Percentiles rank a stretch among this genome's conserved stretches.
phyloP scores from a whole-genome alignment of 2,113 vertebrate species.

The Psephotus haematonotus region DNA sequence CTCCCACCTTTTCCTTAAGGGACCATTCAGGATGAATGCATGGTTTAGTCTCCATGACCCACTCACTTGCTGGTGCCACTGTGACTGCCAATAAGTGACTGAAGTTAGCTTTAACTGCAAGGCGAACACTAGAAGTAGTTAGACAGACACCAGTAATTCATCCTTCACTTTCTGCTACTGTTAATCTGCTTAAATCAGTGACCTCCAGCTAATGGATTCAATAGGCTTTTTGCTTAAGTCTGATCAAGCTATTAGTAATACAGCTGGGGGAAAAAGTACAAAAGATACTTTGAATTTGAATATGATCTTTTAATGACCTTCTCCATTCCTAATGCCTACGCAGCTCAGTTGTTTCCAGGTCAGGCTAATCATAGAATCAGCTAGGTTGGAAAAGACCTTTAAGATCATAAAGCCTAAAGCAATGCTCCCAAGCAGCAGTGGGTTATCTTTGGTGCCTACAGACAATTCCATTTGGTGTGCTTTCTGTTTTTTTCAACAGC shows the following conservation, averaged over 20 bases:
- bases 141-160: neutral
- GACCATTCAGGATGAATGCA: neutral
- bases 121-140: neutral
- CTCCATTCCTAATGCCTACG: neutral
- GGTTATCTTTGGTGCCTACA: constrained; percentile 16
- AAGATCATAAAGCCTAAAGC: neutral
- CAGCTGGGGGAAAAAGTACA: neutral
- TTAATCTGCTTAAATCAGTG: neutral
- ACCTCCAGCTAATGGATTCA: neutral
- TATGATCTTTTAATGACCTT: neutral
- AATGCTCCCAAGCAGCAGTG: neutral
- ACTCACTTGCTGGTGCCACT: neutral
- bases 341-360: neutral
- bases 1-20: neutral
- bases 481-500: neutral
- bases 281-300: neutral
- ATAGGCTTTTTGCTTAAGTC: neutral
- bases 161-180: neutral
- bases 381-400: neutral
- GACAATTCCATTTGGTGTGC: neutral
- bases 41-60: neutral
- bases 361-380: neutral
- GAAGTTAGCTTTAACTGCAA: neutral
- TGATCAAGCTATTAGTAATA: neutral
- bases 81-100: neutral